phyloP scores from a whole-genome alignment of 2,113 vertebrate genomes.

The Eclectus roratus region DNA sequence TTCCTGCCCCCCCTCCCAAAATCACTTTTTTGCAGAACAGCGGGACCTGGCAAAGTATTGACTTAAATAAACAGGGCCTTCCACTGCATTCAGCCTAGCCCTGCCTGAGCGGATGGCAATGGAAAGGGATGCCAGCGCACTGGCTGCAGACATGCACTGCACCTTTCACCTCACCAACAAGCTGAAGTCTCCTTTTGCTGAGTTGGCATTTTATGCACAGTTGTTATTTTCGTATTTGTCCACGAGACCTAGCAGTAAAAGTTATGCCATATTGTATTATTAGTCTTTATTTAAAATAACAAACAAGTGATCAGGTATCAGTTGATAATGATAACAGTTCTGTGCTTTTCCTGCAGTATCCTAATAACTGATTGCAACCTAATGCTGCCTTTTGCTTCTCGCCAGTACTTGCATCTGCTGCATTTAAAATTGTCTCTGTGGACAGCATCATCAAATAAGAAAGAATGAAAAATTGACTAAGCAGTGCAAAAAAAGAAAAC shows the following conservation, averaged over 20 bases:
- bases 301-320: not conserved
- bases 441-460: conserved; percentile 50
- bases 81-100: conserved; percentile 48
- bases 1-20: conserved; percentile 88
- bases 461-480: conserved; percentile 54
- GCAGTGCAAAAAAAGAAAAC: conserved; percentile 61
- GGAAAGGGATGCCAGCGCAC: not conserved
- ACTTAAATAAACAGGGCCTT: conserved; percentile 82
- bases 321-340: not conserved
- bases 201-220: not conserved
- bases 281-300: not conserved
- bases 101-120: not conserved
- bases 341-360: not conserved
- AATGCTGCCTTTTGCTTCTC: conserved; percentile 19
- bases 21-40: conserved; percentile 82
- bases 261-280: not conserved
- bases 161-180: not conserved
- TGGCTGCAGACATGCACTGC: not conserved
- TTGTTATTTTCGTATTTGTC: not conserved
- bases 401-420: conserved; percentile 32
- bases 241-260: not conserved
- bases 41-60: conserved; percentile 81
- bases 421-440: not conserved
- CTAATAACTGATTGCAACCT: conserved; percentile 27
- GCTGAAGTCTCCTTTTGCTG: not conserved